phyloP scores from a whole-genome alignment of 2,113 vertebrate species.

The Phoxinus phoxinus region DNA sequence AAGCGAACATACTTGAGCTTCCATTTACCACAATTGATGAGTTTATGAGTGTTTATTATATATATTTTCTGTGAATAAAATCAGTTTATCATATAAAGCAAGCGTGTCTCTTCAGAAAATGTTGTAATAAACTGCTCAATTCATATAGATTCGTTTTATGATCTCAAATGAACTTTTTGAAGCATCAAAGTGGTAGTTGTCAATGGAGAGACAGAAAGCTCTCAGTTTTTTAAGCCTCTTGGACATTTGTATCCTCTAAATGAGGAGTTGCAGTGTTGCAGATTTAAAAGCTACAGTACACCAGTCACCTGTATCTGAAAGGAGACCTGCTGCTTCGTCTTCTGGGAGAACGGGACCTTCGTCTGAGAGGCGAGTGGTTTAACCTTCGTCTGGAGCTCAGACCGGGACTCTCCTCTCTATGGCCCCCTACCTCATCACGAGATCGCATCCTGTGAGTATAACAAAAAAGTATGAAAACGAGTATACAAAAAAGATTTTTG shows the following conservation, averaged over 20 bases:
- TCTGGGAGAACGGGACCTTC: conserved; percentile 81
- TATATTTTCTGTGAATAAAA: too few relatives aligned
- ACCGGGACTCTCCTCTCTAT: conserved; percentile 75
- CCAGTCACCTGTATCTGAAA: conserved; percentile 82
- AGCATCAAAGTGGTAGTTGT: too few relatives aligned
- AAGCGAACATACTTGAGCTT: too few relatives aligned
- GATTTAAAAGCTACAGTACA: background rate
- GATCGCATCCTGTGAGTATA: conserved; percentile 75
- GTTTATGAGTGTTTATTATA: too few relatives aligned
- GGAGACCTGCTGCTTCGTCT: conserved; percentile 89
- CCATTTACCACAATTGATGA: too few relatives aligned
- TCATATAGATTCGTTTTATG: too few relatives aligned
- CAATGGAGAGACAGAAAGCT: too few relatives aligned
- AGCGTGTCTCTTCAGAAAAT: too few relatives aligned
- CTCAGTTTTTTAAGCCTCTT: background rate
- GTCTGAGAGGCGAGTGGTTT: conserved; percentile 74
- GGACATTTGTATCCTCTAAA: background rate
- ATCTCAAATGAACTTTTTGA: too few relatives aligned
- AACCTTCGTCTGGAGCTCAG: conserved; percentile 64
- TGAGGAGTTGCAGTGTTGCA: background rate
- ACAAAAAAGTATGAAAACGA: background rate
- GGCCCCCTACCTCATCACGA: conserved; percentile 64
- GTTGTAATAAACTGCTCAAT: too few relatives aligned
- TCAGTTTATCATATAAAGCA: too few relatives aligned
- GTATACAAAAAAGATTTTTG: background rate